These are phyloP conservation scores for Dendroctonus valens DNA, from an alignment of 1,140 invertebrate species.

Conservation along the genomic window DNA sequence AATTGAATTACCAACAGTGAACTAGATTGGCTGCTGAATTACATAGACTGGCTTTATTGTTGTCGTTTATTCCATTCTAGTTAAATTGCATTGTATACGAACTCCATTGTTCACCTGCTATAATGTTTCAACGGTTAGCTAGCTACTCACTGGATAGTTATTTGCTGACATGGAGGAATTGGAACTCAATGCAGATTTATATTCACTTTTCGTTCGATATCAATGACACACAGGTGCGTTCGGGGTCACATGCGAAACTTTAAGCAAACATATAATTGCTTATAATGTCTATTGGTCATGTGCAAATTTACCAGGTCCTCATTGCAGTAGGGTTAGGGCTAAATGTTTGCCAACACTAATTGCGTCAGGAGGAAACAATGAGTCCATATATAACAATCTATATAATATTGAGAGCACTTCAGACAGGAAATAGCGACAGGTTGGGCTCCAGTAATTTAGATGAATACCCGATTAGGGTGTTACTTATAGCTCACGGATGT, in stretches of 20 bases:
- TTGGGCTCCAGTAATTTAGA: slow-evolving; percentile 2
- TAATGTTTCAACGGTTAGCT: neutral
- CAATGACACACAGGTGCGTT: no score
- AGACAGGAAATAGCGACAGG: neutral
- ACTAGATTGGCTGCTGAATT: slow-evolving; percentile 2
- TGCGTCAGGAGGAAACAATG: neutral
- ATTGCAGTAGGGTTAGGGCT: no score
- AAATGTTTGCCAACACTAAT: neutral
- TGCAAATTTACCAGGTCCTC: no score
- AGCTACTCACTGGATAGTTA: neutral
- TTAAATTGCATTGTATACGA: neutral
- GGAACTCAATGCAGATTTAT: no score
- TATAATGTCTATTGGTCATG: no score
- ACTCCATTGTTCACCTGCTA: neutral
- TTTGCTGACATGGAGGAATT: neutral
- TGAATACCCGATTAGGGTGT: slow-evolving; percentile 3
- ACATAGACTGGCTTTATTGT: neutral
- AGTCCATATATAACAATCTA: no score
- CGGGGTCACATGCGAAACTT: no score
- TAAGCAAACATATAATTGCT: no score
- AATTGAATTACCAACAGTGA: neutral
- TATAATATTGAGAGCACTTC: no score
- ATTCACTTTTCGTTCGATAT: no score
- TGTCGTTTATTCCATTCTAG: neutral
- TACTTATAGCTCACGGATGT: slow-evolving; percentile 8